These are phyloP conservation scores for Petrocephalus microphthalmus DNA, from an alignment of 2,113 vertebrate genomes.

Conservation along the genomic window DNA sequence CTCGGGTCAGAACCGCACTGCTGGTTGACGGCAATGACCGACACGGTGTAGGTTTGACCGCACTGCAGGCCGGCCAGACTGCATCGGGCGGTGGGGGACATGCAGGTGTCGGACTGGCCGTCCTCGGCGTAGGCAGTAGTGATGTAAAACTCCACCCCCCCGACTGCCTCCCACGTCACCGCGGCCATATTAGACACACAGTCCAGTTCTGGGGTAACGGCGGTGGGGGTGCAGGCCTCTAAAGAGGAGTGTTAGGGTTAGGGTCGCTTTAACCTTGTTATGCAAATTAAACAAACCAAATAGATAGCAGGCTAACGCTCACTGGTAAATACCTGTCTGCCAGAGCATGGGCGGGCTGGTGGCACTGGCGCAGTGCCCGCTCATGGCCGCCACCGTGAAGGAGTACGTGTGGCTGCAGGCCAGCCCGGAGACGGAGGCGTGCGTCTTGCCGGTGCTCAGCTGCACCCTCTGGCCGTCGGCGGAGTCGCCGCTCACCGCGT, in stretches of 20 bases:
- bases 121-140: conserved; percentile 36
- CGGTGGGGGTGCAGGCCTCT: conserved; percentile 55
- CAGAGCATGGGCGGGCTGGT: conserved; percentile 41
- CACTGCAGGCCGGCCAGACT: conserved; percentile 50
- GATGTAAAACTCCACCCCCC: conserved; percentile 47
- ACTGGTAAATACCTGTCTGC: conserved; percentile 52
- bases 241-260: neutral
- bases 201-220: conserved; percentile 47
- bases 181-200: conserved; percentile 55
- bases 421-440: conserved; percentile 53
- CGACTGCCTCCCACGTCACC: conserved; percentile 48
- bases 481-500: conserved; percentile 51
- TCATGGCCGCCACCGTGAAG: conserved; percentile 51
- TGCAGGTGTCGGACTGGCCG: conserved; percentile 44
- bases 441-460: conserved; percentile 50
- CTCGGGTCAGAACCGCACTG: conserved; percentile 56
- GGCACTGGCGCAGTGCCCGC: conserved; percentile 48
- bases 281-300: neutral
- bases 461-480: conserved; percentile 39
- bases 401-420: conserved; percentile 58
- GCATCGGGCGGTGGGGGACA: conserved; percentile 49
- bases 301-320: neutral
- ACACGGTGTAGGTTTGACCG: conserved; percentile 52
- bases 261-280: neutral
- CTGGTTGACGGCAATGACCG: conserved; percentile 46